Percentiles rank a stretch among this genome's conserved stretches.
Conservation (phyloP, 2,113 vertebrate species). For the Corydoras sp. region DNA sequence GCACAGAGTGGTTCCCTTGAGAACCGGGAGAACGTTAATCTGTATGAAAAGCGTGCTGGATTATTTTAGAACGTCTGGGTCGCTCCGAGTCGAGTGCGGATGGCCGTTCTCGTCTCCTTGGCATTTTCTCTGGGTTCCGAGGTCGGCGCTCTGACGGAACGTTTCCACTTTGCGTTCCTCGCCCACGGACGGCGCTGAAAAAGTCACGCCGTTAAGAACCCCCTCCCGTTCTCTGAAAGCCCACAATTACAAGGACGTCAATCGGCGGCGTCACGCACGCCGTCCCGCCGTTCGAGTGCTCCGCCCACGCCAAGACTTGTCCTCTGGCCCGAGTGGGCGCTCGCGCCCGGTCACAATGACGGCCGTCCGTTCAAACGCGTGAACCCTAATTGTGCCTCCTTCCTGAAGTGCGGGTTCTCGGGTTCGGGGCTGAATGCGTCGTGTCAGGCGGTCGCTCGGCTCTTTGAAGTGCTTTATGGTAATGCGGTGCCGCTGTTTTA, state of each 20-base stretch:
- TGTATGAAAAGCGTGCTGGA: too few relatives aligned
- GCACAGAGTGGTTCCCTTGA: too few relatives aligned
- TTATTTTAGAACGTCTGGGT: too few relatives aligned
- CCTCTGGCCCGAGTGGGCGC: conserved; percentile 25
- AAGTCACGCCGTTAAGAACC: conserved; percentile 39
- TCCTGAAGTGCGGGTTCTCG: neutral
- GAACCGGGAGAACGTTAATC: too few relatives aligned
- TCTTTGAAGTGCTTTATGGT: neutral
- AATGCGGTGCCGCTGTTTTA: conserved; percentile 15
- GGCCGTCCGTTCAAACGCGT: too few relatives aligned
- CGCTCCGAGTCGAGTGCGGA: neutral
- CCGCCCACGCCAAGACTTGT: conserved; percentile 15
- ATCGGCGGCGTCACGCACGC: conserved; percentile 43
- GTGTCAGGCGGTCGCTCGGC: conserved; percentile 1
- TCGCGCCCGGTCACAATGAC: neutral
- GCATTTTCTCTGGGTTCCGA: conserved; percentile 2
- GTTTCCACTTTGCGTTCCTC: conserved; percentile 27
- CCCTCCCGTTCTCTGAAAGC: conserved; percentile 23
- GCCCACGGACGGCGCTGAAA: conserved; percentile 32
- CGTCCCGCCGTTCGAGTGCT: conserved; percentile 25
- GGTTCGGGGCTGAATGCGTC: neutral
- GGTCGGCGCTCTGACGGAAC: conserved; percentile 22
- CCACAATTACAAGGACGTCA: conserved; percentile 45
- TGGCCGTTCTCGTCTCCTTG: neutral
- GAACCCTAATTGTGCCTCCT: neutral